phyloP scores from a whole-genome alignment of 2,888 invertebrate species.

The Apamea anceps region DNA sequence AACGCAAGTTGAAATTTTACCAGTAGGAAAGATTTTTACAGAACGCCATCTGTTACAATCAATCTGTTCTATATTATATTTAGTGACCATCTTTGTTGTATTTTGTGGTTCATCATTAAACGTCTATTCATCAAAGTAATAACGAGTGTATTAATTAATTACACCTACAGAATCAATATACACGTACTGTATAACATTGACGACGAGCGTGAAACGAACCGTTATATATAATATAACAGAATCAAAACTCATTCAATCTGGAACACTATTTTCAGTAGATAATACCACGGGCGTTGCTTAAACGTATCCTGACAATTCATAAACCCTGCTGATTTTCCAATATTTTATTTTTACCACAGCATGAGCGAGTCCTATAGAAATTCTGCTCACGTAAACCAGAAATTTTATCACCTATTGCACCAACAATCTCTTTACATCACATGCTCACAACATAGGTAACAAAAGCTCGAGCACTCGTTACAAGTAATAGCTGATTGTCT shows the following conservation, averaged over 20 bases:
- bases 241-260: not conserved
- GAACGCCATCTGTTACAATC: no score
- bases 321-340: no score
- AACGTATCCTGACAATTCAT: no score
- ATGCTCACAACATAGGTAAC: slow-evolving; percentile 7
- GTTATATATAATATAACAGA: no score
- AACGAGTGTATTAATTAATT: no score
- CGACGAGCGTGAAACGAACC: no score
- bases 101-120: not conserved
- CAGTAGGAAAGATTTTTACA: not conserved
- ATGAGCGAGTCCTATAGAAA: not conserved
- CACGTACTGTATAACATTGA: no score
- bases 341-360: not conserved
- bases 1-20: not conserved
- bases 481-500: slow-evolving; percentile 57
- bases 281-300: rapidly evolving
- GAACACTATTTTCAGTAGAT: not conserved
- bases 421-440: not conserved
- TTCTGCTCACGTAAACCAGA: not conserved
- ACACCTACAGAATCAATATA: not conserved
- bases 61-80: no score
- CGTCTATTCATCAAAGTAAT: no score
- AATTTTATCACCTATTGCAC: not conserved
- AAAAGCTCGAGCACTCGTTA: slow-evolving; percentile 23
- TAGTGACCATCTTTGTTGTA: no score